phyloP scores from a whole-genome alignment of 37 sponge, comb jelly and placozoan genomes.

The Halisarca cf. caerulea region DNA sequence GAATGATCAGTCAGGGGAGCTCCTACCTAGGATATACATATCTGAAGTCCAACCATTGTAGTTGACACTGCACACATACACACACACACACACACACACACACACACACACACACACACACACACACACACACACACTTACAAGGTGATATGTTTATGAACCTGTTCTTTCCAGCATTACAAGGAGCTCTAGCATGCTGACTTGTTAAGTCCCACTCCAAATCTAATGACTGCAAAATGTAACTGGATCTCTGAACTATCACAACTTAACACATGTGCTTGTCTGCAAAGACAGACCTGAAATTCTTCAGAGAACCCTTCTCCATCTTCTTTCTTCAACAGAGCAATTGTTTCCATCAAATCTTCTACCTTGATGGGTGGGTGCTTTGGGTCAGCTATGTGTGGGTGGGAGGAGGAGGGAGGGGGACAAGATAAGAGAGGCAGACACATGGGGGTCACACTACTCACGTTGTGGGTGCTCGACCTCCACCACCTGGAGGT shows the following conservation, averaged over 20 bases:
- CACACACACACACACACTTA: too few species aligned
- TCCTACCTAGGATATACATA: too few species aligned
- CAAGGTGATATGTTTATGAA: conserved; percentile 83
- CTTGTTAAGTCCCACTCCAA: conserved; percentile 67
- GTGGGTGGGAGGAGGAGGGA: neutral
- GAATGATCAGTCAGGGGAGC: too few species aligned
- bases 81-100: too few species aligned
- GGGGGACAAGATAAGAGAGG: neutral
- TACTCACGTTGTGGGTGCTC: conserved; percentile 64
- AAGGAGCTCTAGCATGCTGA: conserved; percentile 57
- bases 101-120: too few species aligned
- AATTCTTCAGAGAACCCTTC: conserved; percentile 45
- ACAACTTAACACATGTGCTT: neutral
- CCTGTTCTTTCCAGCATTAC: conserved; percentile 74
- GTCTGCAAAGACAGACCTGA: conserved; percentile 5
- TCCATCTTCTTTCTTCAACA: neutral
- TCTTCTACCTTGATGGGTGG: neutral
- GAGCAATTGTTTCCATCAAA: conserved; percentile 10
- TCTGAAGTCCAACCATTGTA: too few species aligned
- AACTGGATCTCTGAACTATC: neutral
- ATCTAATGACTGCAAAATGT: conserved; percentile 47
- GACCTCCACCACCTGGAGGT: conserved; percentile 56
- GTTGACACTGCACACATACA: too few species aligned
- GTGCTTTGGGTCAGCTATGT: conserved; percentile 8
- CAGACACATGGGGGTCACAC: neutral